These are phyloP conservation scores for Seira ritae DNA, from an alignment of 2,888 invertebrate species.

Conservation along the genomic window DNA sequence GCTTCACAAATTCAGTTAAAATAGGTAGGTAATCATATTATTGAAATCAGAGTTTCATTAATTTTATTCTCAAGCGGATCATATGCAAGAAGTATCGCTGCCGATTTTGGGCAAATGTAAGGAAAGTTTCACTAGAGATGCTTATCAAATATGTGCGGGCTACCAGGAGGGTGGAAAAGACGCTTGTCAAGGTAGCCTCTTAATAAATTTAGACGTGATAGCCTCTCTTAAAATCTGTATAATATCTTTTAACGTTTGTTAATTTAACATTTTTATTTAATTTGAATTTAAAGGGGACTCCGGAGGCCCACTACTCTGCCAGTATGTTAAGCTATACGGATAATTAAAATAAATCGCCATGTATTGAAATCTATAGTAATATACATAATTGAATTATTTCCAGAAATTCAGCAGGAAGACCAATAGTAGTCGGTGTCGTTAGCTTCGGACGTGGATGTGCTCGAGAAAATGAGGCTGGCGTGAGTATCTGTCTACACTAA, in stretches of 20 bases:
- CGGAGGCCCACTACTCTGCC: conserved; percentile 68
- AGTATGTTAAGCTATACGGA: conserved; percentile 37
- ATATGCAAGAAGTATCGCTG: conserved; percentile 86
- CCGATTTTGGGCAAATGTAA: conserved; percentile 75
- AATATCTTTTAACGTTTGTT: too few relatives aligned
- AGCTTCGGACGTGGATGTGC: conserved; percentile 93
- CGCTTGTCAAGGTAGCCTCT: conserved; percentile 88
- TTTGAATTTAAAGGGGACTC: conserved; percentile 16
- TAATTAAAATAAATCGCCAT: background rate
- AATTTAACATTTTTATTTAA: background rate
- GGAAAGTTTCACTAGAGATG: conserved; percentile 68
- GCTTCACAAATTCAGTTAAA: background rate
- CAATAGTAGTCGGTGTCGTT: conserved; percentile 89
- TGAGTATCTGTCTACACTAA: conserved; percentile 73
- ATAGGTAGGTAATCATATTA: too few relatives aligned
- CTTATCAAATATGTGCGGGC: conserved; percentile 73
- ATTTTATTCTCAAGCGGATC: conserved; percentile 82
- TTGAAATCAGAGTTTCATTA: background rate
- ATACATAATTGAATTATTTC: background rate
- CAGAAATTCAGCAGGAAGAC: conserved; percentile 81
- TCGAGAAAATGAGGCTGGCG: conserved; percentile 86
- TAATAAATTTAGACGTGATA: conserved; percentile 76
- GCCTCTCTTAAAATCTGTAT: too few relatives aligned
- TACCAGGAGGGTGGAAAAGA: conserved; percentile 83
- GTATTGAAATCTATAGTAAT: background rate